Conservation (phyloP, 2,888 invertebrate genomes). For the Boloria selene region DNA sequence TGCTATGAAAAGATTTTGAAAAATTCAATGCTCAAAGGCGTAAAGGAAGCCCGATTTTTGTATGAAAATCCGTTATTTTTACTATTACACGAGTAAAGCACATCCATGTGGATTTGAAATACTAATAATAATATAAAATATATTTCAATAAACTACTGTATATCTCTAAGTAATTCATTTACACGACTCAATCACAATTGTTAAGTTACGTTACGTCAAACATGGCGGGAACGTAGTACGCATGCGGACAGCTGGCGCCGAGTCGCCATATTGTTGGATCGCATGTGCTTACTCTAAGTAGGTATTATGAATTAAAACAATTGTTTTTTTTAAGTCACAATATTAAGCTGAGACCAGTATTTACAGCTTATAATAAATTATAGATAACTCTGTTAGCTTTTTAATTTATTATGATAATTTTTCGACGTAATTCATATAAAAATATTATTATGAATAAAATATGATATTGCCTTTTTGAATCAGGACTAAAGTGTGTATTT, state of each 20-base stretch:
- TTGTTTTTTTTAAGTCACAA: constrained; percentile 11
- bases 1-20: no score
- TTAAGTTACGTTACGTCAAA: constrained; percentile 48
- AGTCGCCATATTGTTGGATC: constrained; percentile 65
- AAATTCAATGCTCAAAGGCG: no score
- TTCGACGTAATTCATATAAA: not conserved
- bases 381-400: no score
- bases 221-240: constrained; percentile 73
- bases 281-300: constrained; percentile 44
- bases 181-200: constrained; percentile 35
- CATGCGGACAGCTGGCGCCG: constrained; percentile 76
- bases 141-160: not conserved
- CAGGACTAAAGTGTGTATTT: no score
- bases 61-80: no score
- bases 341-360: not conserved
- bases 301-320: constrained; percentile 15
- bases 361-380: no score
- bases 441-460: not conserved
- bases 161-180: constrained; percentile 12
- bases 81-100: no score
- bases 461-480: no score
- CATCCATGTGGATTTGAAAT: no score
- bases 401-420: not conserved
- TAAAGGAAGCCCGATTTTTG: no score
- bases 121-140: no score